These are phyloP conservation scores for Calameuta filiformis DNA, from an alignment of 2,888 invertebrate species.

Conservation along the genomic window DNA sequence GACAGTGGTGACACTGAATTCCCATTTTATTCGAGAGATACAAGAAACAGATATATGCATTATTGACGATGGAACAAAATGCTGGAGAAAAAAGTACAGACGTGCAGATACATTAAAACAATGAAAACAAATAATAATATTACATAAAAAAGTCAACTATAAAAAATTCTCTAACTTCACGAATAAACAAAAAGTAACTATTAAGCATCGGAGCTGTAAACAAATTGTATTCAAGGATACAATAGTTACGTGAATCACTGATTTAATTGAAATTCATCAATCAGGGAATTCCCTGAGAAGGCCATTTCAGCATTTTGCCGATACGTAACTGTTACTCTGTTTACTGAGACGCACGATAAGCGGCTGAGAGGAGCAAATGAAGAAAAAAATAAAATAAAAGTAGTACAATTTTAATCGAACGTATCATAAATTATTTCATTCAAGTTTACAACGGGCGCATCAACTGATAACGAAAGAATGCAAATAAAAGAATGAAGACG, in stretches of 20 bases:
- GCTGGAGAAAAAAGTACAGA: neutral
- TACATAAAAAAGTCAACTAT: neutral
- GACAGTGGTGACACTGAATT: neutral
- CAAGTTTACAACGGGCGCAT: too few species aligned
- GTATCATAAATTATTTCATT: too few species aligned
- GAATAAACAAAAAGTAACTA: neutral
- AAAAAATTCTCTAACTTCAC: neutral
- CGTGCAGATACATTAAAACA: neutral
- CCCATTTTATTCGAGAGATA: neutral
- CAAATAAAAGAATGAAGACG: neutral
- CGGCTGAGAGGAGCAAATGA: neutral
- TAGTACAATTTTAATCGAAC: neutral
- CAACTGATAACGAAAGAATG: neutral
- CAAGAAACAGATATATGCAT: neutral
- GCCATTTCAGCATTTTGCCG: too few species aligned
- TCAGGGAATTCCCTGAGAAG: neutral
- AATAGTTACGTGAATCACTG: neutral
- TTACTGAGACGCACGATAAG: neutral
- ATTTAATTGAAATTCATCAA: neutral
- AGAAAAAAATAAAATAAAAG: neutral
- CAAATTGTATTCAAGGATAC: neutral
- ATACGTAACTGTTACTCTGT: neutral
- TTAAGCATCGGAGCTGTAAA: neutral
- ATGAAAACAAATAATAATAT: neutral
- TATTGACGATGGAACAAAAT: neutral